Percentiles rank a stretch among this genome's conserved stretches.
These are phyloP conservation scores for Eudemis profundana DNA, from an alignment of 2,888 invertebrate genomes.

Conservation along the genomic window DNA sequence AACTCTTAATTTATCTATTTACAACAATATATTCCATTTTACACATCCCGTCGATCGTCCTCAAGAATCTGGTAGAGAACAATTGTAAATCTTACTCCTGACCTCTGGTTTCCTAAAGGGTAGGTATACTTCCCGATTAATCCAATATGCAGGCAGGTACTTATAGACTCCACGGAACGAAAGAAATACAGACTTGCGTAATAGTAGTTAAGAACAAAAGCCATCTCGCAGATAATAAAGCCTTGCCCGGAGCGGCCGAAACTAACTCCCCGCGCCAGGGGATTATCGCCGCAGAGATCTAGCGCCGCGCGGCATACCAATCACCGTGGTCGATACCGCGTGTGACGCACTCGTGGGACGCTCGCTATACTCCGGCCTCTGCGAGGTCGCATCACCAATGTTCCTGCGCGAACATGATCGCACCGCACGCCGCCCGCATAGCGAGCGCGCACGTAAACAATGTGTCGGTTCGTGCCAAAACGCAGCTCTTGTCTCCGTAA, in stretches of 20 bases:
- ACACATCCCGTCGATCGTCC: no score
- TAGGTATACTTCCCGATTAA: no score
- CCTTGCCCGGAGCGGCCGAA: slow-evolving; percentile 1
- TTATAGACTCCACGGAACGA: no score
- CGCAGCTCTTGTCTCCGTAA: background rate
- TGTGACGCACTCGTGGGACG: background rate
- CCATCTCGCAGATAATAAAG: slow-evolving; percentile 8
- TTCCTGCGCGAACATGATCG: background rate
- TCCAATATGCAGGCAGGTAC: no score
- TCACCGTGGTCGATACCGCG: background rate
- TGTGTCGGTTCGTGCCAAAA: background rate
- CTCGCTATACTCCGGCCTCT: background rate
- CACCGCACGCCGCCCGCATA: background rate
- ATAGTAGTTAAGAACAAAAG: background rate
- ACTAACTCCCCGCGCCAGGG: slow-evolving; percentile 13
- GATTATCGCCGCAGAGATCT: slow-evolving; percentile 41
- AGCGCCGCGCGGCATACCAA: slow-evolving; percentile 28
- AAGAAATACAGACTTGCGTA: background rate
- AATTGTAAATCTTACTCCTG: no score
- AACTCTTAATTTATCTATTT: no score
- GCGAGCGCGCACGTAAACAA: background rate
- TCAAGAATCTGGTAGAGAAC: no score
- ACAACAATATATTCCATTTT: no score
- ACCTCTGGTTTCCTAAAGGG: no score
- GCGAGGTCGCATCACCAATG: background rate